Evolutionary conservation across 2,888 invertebrate genomes (phyloP).

Genomic region (Atherix ibis): DNA sequence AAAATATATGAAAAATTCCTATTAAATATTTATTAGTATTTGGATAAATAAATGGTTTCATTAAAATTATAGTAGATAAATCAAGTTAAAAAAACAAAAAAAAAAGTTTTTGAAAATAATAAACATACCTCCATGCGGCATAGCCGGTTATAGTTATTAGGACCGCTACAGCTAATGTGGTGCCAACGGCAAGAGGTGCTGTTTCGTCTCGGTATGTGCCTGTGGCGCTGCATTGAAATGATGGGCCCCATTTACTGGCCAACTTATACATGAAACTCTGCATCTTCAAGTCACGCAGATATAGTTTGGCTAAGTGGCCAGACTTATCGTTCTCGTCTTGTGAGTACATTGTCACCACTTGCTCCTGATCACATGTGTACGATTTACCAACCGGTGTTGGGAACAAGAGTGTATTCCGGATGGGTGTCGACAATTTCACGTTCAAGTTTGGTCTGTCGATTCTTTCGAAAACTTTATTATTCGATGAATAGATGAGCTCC

Average conservation of each 20-base stretch:
- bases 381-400: slow-evolving; percentile 79
- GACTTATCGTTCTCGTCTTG: slow-evolving; percentile 33
- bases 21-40: neutral
- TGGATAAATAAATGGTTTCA: slow-evolving; percentile 1
- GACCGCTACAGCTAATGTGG: slow-evolving; percentile 67
- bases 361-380: slow-evolving; percentile 58
- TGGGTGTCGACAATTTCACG: slow-evolving; percentile 40
- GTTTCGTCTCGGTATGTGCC: slow-evolving; percentile 57
- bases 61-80: neutral
- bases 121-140: slow-evolving; percentile 40
- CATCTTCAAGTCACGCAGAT: slow-evolving; percentile 53
- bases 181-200: slow-evolving; percentile 69
- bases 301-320: slow-evolving; percentile 44
- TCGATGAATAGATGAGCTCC: slow-evolving; percentile 56
- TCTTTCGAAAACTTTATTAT: slow-evolving; percentile 41
- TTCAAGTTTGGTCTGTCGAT: slow-evolving; percentile 40
- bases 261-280: slow-evolving; percentile 83
- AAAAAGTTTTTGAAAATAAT: no score
- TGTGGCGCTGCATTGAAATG: slow-evolving; percentile 35
- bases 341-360: slow-evolving; percentile 44
- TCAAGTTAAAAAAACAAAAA: neutral
- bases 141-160: slow-evolving; percentile 70
- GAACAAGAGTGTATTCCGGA: slow-evolving; percentile 48
- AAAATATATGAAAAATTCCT: slow-evolving; percentile 15
- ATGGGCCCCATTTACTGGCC: slow-evolving; percentile 40